phyloP scores from a whole-genome alignment of 2,113 vertebrate species.

The Chroicocephalus ridibundus region DNA sequence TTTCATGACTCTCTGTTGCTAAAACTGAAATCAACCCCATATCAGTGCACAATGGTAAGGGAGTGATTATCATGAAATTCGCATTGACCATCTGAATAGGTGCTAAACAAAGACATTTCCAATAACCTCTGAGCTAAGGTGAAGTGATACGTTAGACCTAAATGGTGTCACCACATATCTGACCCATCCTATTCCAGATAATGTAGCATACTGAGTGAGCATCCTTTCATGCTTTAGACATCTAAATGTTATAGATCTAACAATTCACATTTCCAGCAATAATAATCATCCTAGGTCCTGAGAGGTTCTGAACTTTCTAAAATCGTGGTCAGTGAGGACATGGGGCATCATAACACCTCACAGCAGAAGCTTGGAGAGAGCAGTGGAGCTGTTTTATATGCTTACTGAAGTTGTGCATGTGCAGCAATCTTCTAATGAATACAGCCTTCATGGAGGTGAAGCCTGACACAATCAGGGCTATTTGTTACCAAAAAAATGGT shows the following conservation, averaged over 20 bases:
- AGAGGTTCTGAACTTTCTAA: background rate
- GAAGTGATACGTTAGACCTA: background rate
- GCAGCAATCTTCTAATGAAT: background rate
- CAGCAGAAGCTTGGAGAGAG: background rate
- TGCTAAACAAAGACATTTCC: background rate
- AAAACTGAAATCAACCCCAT: background rate
- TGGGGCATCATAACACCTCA: background rate
- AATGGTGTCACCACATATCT: background rate
- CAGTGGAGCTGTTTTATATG: background rate
- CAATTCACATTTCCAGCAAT: background rate
- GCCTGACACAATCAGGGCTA: background rate
- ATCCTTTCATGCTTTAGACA: background rate
- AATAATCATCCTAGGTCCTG: background rate
- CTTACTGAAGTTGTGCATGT: background rate
- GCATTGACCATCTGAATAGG: background rate
- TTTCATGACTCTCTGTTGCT: background rate
- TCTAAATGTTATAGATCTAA: background rate
- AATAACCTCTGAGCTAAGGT: background rate
- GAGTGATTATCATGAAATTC: background rate
- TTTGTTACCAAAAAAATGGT: background rate
- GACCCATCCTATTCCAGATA: background rate
- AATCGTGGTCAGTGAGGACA: background rate
- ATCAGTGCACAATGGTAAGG: background rate
- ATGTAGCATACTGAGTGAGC: background rate
- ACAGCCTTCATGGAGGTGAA: background rate